phyloP scores from a whole-genome alignment of 1,140 invertebrate species.

The Plodia interpunctella region DNA sequence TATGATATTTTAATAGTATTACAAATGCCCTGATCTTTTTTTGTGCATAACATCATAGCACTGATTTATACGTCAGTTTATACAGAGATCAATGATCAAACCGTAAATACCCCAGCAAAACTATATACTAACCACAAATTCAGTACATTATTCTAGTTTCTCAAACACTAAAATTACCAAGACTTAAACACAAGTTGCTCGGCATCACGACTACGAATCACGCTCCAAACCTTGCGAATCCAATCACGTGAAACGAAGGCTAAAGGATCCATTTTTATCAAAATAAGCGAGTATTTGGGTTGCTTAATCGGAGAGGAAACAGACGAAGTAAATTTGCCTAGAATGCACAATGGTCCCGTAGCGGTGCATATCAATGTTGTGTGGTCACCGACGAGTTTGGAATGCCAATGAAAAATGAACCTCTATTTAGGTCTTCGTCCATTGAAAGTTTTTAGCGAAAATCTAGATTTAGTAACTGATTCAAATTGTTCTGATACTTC shows the following conservation, averaged over 20 bases:
- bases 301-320: background rate
- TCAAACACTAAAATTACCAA: slow-evolving; percentile 2
- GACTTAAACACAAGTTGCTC: background rate
- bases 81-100: background rate
- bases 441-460: background rate
- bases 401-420: background rate
- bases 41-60: too few relatives aligned
- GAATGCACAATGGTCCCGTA: background rate
- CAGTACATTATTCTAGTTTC: slow-evolving; percentile 1
- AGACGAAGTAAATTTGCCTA: background rate
- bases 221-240: slow-evolving; percentile 4
- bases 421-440: background rate
- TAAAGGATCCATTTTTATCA: slow-evolving; percentile 4
- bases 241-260: slow-evolving; percentile 5
- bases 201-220: background rate
- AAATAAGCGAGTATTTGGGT: background rate
- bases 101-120: background rate
- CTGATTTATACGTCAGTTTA: too few relatives aligned
- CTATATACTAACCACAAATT: background rate
- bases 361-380: background rate
- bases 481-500: too few relatives aligned
- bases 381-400: background rate
- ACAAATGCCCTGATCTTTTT: too few relatives aligned
- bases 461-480: background rate
- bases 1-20: too few relatives aligned